Evolutionary conservation across 1,140 invertebrate species (phyloP).

Genomic region (Bombus superbus): DNA sequence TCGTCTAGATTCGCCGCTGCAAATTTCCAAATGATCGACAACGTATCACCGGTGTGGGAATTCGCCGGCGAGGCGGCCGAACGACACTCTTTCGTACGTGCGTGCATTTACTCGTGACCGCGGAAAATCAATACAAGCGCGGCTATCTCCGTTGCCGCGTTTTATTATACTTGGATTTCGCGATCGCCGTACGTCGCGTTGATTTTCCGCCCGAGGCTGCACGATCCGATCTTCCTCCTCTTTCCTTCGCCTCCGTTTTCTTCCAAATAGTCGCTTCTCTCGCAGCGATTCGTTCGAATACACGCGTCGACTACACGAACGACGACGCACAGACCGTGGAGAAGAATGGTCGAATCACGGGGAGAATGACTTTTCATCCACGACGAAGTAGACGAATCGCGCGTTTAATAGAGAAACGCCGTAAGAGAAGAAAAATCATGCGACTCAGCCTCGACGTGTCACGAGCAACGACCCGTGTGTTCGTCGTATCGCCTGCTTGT

Average conservation of each 20-base stretch:
- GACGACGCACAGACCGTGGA: too few relatives aligned
- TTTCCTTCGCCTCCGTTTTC: background rate
- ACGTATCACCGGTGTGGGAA: background rate
- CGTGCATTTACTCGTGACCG: background rate
- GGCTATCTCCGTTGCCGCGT: conserved; percentile 2
- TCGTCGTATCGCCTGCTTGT: too few relatives aligned
- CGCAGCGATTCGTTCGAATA: too few relatives aligned
- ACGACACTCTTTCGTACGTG: conserved; percentile 9
- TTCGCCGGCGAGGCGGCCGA: background rate
- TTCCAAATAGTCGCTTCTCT: too few relatives aligned
- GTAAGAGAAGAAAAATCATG: background rate
- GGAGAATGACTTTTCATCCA: too few relatives aligned
- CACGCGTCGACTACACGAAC: too few relatives aligned
- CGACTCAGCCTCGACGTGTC: background rate
- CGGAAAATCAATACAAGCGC: conserved; percentile 32
- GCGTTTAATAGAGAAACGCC: too few relatives aligned
- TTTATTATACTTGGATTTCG: background rate
- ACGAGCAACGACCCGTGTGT: background rate
- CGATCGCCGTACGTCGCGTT: background rate
- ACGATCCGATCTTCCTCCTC: background rate
- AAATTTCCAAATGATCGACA: conserved; percentile 33
- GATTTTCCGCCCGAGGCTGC: background rate
- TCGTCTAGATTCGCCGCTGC: background rate
- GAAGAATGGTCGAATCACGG: too few relatives aligned
- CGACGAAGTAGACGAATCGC: too few relatives aligned